A percentile compares a stretch with the other conserved stretches of the same genome.
Conservation (phyloP, 2,888 invertebrate species). For the Tiphia femorata region DNA sequence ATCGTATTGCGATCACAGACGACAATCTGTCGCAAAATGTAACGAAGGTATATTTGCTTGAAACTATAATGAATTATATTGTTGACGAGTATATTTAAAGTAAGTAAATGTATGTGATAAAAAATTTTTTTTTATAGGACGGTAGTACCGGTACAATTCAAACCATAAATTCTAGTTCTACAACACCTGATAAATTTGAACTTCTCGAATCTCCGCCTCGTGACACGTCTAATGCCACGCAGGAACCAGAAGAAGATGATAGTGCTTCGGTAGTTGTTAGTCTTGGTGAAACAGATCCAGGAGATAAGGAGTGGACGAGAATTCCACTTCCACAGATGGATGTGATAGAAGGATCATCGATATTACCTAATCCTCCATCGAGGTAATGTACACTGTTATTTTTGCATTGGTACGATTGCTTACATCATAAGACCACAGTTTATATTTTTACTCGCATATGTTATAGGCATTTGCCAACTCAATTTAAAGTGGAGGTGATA, state of each 20-base stretch:
- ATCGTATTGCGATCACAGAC: slow-evolving; percentile 55
- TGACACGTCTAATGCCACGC: slow-evolving; percentile 47
- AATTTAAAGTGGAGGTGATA: slow-evolving; percentile 73
- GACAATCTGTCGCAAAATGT: slow-evolving; percentile 37
- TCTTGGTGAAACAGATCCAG: slow-evolving; percentile 62
- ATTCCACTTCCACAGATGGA: slow-evolving; percentile 61
- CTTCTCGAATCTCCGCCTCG: slow-evolving; percentile 59
- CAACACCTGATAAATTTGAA: slow-evolving; percentile 66
- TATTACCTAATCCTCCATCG: slow-evolving; percentile 35
- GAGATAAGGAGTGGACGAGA: slow-evolving; percentile 69
- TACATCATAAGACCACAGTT: not conserved
- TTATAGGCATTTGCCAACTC: slow-evolving; percentile 69
- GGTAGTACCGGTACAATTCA: slow-evolving; percentile 51
- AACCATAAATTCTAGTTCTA: slow-evolving; percentile 60
- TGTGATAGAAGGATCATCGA: slow-evolving; percentile 46
- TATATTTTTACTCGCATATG: slow-evolving; percentile 31
- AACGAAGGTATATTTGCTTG: slow-evolving; percentile 39
- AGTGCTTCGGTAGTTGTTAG: slow-evolving; percentile 61
- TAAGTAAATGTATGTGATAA: not conserved
- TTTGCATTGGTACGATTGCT: not conserved
- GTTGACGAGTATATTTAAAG: not conserved
- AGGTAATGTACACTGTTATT: slow-evolving; percentile 28
- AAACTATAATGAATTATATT: not conserved
- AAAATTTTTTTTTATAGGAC: slow-evolving; percentile 30
- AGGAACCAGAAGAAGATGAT: slow-evolving; percentile 61